Conservation (phyloP, 2,113 vertebrate species). For the Mungos mungo region DNA sequence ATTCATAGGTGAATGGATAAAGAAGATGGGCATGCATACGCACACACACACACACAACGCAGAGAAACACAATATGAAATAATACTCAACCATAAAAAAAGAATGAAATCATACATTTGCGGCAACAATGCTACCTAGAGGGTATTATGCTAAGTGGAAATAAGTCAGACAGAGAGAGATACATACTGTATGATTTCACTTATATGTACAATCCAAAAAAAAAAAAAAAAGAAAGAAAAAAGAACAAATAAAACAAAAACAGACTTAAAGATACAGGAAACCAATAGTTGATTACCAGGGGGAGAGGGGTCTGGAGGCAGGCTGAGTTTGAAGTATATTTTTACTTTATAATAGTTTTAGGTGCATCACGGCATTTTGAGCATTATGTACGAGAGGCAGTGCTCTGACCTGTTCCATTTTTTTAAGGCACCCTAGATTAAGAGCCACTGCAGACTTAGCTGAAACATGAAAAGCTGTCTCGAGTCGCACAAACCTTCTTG, state of each 20-base stretch:
- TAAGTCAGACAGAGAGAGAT: not conserved
- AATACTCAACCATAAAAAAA: not conserved
- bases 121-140: not conserved
- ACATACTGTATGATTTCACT: not conserved
- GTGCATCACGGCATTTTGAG: not conserved
- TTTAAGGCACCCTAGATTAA: not conserved
- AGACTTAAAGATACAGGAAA: not conserved
- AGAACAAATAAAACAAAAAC: not conserved
- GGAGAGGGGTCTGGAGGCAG: not conserved
- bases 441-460: not conserved
- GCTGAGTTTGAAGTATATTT: not conserved
- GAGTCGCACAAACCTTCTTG: not conserved
- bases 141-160: not conserved
- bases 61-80: not conserved
- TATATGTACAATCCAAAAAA: not conserved
- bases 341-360: slow-evolving; percentile 40
- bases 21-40: not conserved
- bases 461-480: not conserved
- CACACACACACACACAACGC: not conserved
- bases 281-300: not conserved
- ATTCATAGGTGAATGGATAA: not conserved
- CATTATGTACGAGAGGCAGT: not conserved
- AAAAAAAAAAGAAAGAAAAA: not conserved
- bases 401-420: not conserved
- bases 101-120: not conserved